Conservation (phyloP, 2,797 vertebrate genomes). For the Helicolenus hilgendorfi region DNA sequence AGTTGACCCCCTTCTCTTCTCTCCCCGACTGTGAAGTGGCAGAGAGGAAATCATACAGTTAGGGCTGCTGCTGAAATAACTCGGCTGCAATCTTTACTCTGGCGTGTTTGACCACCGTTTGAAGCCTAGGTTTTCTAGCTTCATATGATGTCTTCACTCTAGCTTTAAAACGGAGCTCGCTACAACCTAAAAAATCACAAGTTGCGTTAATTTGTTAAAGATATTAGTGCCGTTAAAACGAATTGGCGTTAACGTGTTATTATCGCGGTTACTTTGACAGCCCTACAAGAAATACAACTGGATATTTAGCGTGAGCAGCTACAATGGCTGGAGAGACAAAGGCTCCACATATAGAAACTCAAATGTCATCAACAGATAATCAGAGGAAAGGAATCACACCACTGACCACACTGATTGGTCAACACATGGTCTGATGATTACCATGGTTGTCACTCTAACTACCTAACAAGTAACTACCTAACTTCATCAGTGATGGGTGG, state of each 20-base stretch:
- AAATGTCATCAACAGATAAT: not conserved
- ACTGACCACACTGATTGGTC: not conserved
- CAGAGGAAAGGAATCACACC: not conserved
- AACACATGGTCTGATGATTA: not conserved
- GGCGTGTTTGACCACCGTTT: conserved; percentile 24
- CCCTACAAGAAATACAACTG: not conserved
- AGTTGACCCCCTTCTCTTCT: conserved; percentile 61
- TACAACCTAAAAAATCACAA: no score
- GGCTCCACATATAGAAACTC: not conserved
- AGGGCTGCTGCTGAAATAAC: conserved; percentile 55
- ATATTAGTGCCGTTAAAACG: no score
- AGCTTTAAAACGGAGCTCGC: no score
- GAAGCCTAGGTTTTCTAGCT: conserved; percentile 12
- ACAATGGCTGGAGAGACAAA: not conserved
- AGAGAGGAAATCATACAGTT: conserved; percentile 62
- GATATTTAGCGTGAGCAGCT: not conserved
- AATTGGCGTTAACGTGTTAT: no score
- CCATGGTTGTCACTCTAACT: not conserved
- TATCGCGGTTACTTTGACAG: no score
- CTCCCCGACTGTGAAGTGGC: conserved; percentile 39
- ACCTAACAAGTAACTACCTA: not conserved
- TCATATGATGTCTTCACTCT: no score
- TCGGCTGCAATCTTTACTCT: not conserved
- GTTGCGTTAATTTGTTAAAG: no score
- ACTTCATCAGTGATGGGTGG: not conserved